phyloP scores from a whole-genome alignment of 2,797 vertebrate species.

The Pyrocephalus nanus region DNA sequence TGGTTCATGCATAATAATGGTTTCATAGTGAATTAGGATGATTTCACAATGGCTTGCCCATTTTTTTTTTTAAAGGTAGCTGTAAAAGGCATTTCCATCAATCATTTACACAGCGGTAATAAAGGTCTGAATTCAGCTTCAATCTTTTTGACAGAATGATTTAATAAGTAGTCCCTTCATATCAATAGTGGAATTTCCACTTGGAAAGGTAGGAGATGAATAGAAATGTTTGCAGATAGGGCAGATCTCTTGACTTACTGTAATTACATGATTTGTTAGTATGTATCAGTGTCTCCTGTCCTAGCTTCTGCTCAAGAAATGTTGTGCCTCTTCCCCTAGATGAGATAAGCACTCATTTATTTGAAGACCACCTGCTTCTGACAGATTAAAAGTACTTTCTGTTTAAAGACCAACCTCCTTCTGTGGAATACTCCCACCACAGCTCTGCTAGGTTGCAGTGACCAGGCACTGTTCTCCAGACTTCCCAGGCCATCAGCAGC shows the following conservation, averaged over 20 bases:
- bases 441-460: background rate
- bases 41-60: background rate
- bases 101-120: background rate
- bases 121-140: slow-evolving; percentile 3
- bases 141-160: background rate
- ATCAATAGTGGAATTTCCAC: background rate
- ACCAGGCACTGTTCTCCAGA: accelerated
- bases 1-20: background rate
- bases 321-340: background rate
- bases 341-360: background rate
- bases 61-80: background rate
- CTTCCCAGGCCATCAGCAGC: background rate
- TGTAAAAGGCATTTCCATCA: background rate
- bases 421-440: background rate
- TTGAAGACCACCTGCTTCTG: background rate
- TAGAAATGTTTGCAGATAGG: background rate
- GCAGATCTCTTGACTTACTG: background rate
- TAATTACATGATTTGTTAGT: background rate
- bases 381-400: background rate
- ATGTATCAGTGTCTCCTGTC: background rate
- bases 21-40: background rate
- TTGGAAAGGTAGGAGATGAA: background rate
- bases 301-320: background rate
- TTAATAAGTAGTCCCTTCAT: background rate
- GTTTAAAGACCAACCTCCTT: background rate